Evolutionary conservation across 2,113 vertebrate genomes (phyloP), one percentile per base, ranked within the genome.

Genomic region (Alouatta palliata): DNA sequence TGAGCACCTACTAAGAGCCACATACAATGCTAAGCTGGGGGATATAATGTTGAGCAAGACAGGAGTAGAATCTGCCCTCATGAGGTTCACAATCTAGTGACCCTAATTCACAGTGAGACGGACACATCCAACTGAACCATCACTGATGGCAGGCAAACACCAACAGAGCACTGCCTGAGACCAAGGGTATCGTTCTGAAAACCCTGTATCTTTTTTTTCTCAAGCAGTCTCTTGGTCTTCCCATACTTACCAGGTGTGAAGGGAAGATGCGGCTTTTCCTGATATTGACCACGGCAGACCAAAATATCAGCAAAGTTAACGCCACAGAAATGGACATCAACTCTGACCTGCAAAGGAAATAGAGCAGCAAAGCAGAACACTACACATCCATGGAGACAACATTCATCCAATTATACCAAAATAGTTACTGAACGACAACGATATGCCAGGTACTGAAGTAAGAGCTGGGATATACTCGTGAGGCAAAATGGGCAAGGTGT

Each of bases 261-360:
- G 30, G 98, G 98, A 61, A 97, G 88, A 6, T 32, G 11, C 12
- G 70, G 85, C 30, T 45, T 98, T 80, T 98, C 93, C 88, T 98
- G 97, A 95, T 98, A 98, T 3, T 97, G 92, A 71, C 97, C 98
- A 54, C 27, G 87, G 66, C 98, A 98, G 76, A 92, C 68, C 91
- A 98, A 96, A 80, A 96, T 97, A 58, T 97, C 97, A 21, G 94
- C 97, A 97, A 98, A 98, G 96, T 98, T 98, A 95, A 98, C 73
- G 2, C 97, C 82, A 14, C 95, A 97, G 93, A 97, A 98, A 92
- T 89, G 96, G 43, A 98, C 70, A 66, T 71, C 82, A 66, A 97
- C 96, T 43, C 98, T 96, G 95, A 98, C 97, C 98, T 98, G 58
- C 43, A 91, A 95, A 94, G 66, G 76, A 90, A 92, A 96, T 0